These are phyloP conservation scores for Smittia aterrima DNA, from an alignment of 2,888 invertebrate species.

Conservation along the genomic window DNA sequence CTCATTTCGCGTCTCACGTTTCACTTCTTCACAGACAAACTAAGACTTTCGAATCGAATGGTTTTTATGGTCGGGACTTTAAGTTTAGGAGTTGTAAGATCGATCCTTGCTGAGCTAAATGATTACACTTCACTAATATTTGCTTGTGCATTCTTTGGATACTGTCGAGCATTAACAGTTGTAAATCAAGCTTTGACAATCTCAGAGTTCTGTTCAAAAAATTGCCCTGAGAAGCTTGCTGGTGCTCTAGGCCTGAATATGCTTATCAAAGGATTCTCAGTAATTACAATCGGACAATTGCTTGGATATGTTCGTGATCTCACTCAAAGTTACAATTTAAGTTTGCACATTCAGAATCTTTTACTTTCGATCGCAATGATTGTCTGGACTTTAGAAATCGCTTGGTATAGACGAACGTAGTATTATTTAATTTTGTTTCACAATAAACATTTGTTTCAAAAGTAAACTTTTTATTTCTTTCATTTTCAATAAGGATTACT, in stretches of 20 bases:
- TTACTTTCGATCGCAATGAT: slow-evolving; percentile 58
- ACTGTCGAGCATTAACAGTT: slow-evolving; percentile 70
- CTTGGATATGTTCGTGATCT: slow-evolving; percentile 68
- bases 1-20: slow-evolving; percentile 64
- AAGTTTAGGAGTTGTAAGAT: slow-evolving; percentile 59
- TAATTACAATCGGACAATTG: slow-evolving; percentile 64
- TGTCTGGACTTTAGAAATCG: slow-evolving; percentile 61
- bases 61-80: slow-evolving; percentile 63
- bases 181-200: slow-evolving; percentile 69
- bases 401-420: neutral
- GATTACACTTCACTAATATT: slow-evolving; percentile 56
- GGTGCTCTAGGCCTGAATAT: slow-evolving; percentile 71
- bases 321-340: slow-evolving; percentile 61
- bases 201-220: slow-evolving; percentile 60
- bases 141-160: slow-evolving; percentile 64
- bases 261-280: slow-evolving; percentile 65
- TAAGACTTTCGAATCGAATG: slow-evolving; percentile 61
- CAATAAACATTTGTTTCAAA: neutral
- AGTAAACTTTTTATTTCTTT: neutral
- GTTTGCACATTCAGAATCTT: slow-evolving; percentile 63
- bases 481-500: slow-evolving; percentile 36
- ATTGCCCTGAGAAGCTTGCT: slow-evolving; percentile 58
- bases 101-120: slow-evolving; percentile 64
- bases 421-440: neutral
- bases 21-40: slow-evolving; percentile 63